Evolutionary conservation across 2,113 vertebrate species (phyloP), one percentile per base, ranked within the genome.

Genomic region (Psittacula cyanocephala): DNA sequence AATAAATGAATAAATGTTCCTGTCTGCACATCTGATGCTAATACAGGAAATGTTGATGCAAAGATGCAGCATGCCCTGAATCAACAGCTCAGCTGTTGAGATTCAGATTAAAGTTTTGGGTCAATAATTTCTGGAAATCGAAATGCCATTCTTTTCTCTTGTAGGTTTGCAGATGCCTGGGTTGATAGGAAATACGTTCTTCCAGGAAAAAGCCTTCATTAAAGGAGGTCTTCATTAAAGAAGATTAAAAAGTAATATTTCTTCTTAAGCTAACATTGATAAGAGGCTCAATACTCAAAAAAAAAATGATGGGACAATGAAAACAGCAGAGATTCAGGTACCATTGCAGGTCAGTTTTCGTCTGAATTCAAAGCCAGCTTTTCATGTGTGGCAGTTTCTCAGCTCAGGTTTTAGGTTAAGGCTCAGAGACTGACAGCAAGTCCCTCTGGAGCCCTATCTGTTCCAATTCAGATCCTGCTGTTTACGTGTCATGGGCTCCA

Each of bases 21-120:
- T 79, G 84, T 76, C 95, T 85, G 89, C 92, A 98, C 98, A 98
- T 98, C 98, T 98, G 97, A 97, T 98, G 95, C 93, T 96, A 96
- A 96, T 97, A 94, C 82, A 91, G 93, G 47, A 93, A 85, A 85
- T 11, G 31, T 39, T 31, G 93, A 85, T 3, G 44, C 85, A 74
- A 47, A 80, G 76, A 96, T 96, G 84, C 75, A 95, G 95, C 7
- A 0, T 74, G 86, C 96, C 96, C 97, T 96, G 96, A 97, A 97
- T 94, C 96, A 97, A 93, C 89, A 91, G 96, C 75, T 93, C 89
- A 41, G 71, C 83, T 95, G 93, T 87, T 87, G 92, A 97, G 97
- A 98, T 97, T 98, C 96, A 96, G 91, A 96, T 89, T 97, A 31
- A 97, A 97, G 96, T 81, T 88, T 96, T 94, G 86, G 95, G 81